These are phyloP conservation scores for Psilanteris sp. DNA, from an alignment of 1,140 invertebrate genomes.

Conservation along the genomic window DNA sequence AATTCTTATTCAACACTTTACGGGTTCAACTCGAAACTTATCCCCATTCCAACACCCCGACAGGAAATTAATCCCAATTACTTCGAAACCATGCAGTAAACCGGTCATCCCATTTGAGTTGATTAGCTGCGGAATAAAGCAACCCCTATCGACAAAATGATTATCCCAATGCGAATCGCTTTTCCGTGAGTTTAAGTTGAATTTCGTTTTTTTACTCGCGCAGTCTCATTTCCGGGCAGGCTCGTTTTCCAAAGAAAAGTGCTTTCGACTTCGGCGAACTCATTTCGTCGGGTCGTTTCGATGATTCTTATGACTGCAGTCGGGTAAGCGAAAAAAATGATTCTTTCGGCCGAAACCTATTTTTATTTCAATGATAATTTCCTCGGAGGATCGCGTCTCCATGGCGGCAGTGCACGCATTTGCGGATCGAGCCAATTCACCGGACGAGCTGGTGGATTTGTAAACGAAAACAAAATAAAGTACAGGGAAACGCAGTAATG, in stretches of 20 bases:
- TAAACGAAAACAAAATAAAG: slow-evolving; percentile 36
- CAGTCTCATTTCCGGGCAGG: slow-evolving; percentile 53
- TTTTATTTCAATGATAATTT: slow-evolving; percentile 70
- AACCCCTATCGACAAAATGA: slow-evolving; percentile 11
- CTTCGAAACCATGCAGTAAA: slow-evolving; percentile 7
- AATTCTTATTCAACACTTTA: no score
- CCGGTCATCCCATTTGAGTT: slow-evolving; percentile 14
- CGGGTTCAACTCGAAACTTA: no score
- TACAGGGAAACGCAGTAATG: slow-evolving; percentile 29
- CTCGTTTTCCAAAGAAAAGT: slow-evolving; percentile 35
- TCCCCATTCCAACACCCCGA: no score
- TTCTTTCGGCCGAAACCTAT: slow-evolving; percentile 71
- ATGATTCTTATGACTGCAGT: slow-evolving; percentile 54
- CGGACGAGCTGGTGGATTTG: slow-evolving; percentile 40
- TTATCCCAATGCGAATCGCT: slow-evolving; percentile 22
- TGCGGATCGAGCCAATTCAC: slow-evolving; percentile 34
- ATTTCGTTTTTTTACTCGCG: slow-evolving; percentile 39
- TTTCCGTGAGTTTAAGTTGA: slow-evolving; percentile 4
- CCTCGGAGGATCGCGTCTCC: slow-evolving; percentile 45
- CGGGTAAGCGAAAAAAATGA: slow-evolving; percentile 53
- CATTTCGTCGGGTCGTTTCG: slow-evolving; percentile 58
- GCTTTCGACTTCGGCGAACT: slow-evolving; percentile 48
- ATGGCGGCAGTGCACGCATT: slow-evolving; percentile 40
- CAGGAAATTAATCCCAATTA: slow-evolving; percentile 18
- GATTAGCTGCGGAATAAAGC: slow-evolving; percentile 12